phyloP scores from a whole-genome alignment of 2,888 invertebrate species.

The Entomobrya multifasciata region DNA sequence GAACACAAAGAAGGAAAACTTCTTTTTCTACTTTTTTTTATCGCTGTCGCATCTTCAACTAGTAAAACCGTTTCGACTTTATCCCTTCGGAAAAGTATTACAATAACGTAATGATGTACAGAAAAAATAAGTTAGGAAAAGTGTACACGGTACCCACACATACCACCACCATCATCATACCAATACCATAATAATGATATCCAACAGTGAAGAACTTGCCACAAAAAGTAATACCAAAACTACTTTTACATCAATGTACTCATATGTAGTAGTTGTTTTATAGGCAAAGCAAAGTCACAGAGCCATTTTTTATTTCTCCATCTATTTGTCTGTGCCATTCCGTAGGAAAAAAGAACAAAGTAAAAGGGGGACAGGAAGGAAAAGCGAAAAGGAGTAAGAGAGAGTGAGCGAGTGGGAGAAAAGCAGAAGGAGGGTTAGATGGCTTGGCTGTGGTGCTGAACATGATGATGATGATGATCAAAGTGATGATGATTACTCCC shows the following conservation, averaged over 20 bases:
- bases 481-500: conserved; percentile 31
- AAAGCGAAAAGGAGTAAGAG: not conserved
- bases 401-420: not conserved
- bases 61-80: not conserved
- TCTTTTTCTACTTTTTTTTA: conserved; percentile 7
- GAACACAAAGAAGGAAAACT: not conserved
- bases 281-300: conserved; percentile 6
- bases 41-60: conserved; percentile 27
- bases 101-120: conserved; percentile 15
- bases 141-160: not conserved
- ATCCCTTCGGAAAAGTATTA: conserved; percentile 15
- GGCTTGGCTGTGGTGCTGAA: not conserved
- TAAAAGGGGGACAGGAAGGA: conserved; percentile 42
- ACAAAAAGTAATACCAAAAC: conserved; percentile 25
- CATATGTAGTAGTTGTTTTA: not conserved
- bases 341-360: conserved; percentile 26
- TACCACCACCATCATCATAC: too few relatives aligned
- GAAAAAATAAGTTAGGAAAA: not conserved
- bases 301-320: conserved; percentile 51
- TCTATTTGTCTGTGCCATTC: conserved; percentile 58
- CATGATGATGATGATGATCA: conserved; percentile 27
- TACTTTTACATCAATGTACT: not conserved
- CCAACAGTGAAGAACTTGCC: not conserved
- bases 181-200: not conserved
- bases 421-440: conserved; percentile 11